Evolutionary conservation across 2,113 vertebrate genomes (phyloP).

Genomic region (western clawed frog (Xenopus tropicalis)): UCB_Xtro_10.0 CM004452.2:45660001-45660500

Average conservation of each 20-base stretch:
- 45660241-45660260: constrained; percentile 58
- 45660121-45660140: constrained; percentile 83
- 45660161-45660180: constrained; percentile 68
- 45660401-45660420: no score
- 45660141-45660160: constrained; percentile 79
- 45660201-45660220: constrained; percentile 46
- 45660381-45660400: no score
- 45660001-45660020: background rate
- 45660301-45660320: constrained; percentile 60
- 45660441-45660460: no score
- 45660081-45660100: constrained; percentile 74
- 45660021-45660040: background rate
- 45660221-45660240: constrained; percentile 62
- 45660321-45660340: constrained; percentile 71
- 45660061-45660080: background rate
- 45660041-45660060: background rate
- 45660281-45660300: constrained; percentile 56
- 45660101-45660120: constrained; percentile 96
- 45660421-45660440: no score
- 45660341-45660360: background rate
- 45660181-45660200: constrained; percentile 50
- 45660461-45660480: no score
- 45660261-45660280: constrained; percentile 57
- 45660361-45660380: no score
- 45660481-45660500: no score